phyloP scores from a whole-genome alignment of 2,113 vertebrate genomes.

The Rhynchomys soricoides region DNA sequence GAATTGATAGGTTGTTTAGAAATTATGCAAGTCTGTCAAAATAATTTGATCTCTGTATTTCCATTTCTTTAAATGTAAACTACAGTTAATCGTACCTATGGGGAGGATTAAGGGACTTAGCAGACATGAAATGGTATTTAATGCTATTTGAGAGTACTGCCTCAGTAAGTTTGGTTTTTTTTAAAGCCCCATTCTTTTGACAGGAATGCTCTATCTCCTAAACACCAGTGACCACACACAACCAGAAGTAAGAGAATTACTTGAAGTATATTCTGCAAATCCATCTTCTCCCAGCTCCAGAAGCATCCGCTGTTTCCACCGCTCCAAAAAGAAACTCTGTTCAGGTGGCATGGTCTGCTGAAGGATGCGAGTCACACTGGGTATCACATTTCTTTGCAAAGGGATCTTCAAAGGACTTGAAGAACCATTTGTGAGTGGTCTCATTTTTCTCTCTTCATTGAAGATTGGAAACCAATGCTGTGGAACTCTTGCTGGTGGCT shows the following conservation, averaged over 20 bases:
- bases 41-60: constrained; percentile 26
- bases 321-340: constrained; percentile 92
- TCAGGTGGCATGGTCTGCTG: constrained; percentile 92
- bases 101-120: not conserved
- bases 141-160: constrained; percentile 32
- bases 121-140: not conserved
- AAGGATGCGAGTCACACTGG: constrained; percentile 94
- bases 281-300: constrained; percentile 93
- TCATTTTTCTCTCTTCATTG: constrained; percentile 79
- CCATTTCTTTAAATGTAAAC: constrained; percentile 32
- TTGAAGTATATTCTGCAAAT: constrained; percentile 92
- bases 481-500: constrained; percentile 72
- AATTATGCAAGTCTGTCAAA: constrained; percentile 10
- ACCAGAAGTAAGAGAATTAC: constrained; percentile 85
- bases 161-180: not conserved
- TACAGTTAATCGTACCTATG: not conserved
- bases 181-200: not conserved
- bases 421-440: constrained; percentile 65
- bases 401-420: constrained; percentile 84
- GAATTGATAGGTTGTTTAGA: constrained; percentile 20
- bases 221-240: constrained; percentile 32
- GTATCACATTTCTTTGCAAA: constrained; percentile 79
- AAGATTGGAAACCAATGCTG: constrained; percentile 87
- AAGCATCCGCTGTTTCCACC: constrained; percentile 94
- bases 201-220: not conserved